Evolutionary conservation across 2,113 vertebrate species (phyloP).

Genomic region (Entelurus aequoreus): DNA sequence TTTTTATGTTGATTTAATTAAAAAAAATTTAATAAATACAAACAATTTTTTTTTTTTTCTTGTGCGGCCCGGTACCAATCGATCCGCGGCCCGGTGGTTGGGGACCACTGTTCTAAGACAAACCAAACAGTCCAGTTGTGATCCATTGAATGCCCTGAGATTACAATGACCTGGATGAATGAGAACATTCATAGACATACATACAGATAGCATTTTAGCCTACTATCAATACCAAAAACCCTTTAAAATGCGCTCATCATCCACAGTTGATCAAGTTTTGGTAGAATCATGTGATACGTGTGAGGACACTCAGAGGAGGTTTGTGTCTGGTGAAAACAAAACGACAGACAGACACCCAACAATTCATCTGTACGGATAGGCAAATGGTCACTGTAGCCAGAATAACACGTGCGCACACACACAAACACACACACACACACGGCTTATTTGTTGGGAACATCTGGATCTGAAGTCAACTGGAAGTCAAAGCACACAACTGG

Average conservation of each 20-base stretch:
- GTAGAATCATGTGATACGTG: background rate
- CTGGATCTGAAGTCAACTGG: constrained; percentile 65
- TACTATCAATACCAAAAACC: constrained; percentile 7
- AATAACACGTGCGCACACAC: constrained; percentile 14
- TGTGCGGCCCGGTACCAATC: too few relatives aligned
- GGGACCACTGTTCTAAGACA: too few relatives aligned
- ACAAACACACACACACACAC: constrained; percentile 30
- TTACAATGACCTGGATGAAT: too few relatives aligned
- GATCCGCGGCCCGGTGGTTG: too few relatives aligned
- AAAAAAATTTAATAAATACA: too few relatives aligned
- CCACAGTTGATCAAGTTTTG: constrained; percentile 1
- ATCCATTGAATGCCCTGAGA: too few relatives aligned
- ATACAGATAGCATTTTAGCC: background rate
- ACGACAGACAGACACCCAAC: constrained; percentile 10
- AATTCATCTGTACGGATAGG: constrained; percentile 1
- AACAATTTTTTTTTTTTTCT: too few relatives aligned
- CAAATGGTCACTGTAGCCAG: constrained; percentile 20
- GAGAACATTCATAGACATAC: too few relatives aligned
- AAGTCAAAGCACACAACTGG: constrained; percentile 61
- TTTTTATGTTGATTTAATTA: too few relatives aligned
- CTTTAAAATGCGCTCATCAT: background rate
- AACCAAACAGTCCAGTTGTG: too few relatives aligned
- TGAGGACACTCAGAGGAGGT: constrained; percentile 6
- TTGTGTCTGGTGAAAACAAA: constrained; percentile 15
- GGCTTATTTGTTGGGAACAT: constrained; percentile 57